phyloP scores from a whole-genome alignment of 2,113 vertebrate species.

The Scophthalmus maximus region DNA sequence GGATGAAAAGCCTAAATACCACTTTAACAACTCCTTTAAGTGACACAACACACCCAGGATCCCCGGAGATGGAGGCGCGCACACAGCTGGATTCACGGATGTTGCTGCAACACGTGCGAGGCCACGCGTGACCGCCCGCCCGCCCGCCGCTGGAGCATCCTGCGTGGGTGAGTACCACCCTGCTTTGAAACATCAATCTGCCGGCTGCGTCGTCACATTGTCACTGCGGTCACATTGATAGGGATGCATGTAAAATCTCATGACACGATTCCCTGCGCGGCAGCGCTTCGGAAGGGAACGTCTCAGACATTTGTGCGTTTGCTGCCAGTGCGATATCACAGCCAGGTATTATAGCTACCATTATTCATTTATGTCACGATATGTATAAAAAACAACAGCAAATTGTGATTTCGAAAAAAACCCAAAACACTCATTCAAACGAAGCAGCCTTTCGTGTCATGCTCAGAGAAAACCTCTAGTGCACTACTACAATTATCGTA shows the following conservation, averaged over 20 bases:
- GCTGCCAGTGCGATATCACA: constrained; percentile 50
- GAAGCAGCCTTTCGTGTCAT: constrained; percentile 30
- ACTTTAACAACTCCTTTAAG: not conserved
- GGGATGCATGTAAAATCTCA: constrained; percentile 65
- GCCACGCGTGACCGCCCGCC: no score
- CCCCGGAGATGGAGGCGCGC: constrained; percentile 17
- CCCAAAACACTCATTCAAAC: not conserved
- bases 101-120: no score
- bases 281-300: constrained; percentile 62
- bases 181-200: constrained; percentile 34
- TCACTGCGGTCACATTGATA: constrained; percentile 67
- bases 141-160: not conserved
- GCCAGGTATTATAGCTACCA: constrained; percentile 59
- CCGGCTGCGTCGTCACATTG: constrained; percentile 31
- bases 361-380: constrained; percentile 67
- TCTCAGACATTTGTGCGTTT: constrained; percentile 57
- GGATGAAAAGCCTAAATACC: not conserved
- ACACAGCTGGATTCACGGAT: not conserved
- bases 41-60: constrained; percentile 14
- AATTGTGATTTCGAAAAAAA: constrained; percentile 29
- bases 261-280: constrained; percentile 48
- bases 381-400: constrained; percentile 62
- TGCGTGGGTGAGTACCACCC: constrained; percentile 1
- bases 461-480: constrained; percentile 20
- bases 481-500: not conserved